Base-by-base conservation (phyloP, 2,797 vertebrate species). In the Graptemys geographica region DNA sequence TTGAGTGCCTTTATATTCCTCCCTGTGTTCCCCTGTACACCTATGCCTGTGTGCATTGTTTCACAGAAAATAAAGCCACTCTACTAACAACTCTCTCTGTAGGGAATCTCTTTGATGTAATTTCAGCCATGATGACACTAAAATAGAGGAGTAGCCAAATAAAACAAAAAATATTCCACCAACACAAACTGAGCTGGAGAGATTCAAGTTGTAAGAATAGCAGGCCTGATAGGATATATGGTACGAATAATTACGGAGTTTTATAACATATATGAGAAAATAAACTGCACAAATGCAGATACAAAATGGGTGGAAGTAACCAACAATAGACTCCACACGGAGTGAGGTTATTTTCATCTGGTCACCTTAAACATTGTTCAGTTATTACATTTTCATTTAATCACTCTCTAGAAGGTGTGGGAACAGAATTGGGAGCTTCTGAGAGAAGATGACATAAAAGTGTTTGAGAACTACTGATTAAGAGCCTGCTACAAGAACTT, bases 251-350 rank as follows among this genome's bases (percentile, higher is more conserved):
- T 79, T 57, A 84, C 2, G 28, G 52, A 80, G 83, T 21, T 91
- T 59, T 90, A 80, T 52, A 74, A 33, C 78, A 87, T 0, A 33
- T 15, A 79, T 80, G 82, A 90, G 41, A n/a, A 53, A 87, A 83
- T 13, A 90, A 92, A 55, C 28, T 15, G 81, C 83, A 88, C 28
- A 0, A 0, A 51, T 27, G 88, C 0, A 0, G 0, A 51, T 27
- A 90, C 0, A 3, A 94, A 94, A 57, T 18, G 89, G 5, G 59
- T 92, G 81, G 37, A 55, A 52, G 78, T 56, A 85, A 94, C 13
- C 85, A 92, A 88, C 21, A 49, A 93, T 47, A 65, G 8, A 28
- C 62, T 81, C 81, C 55, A 53, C 31, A 56, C 51, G 81, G 82
- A 57, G 80, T 57, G 18, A 44, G 41, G 81, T 37, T 81, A 83